These are phyloP conservation scores for Oreamnos americanus DNA, from an alignment of 2,113 vertebrate species.

Conservation along the genomic window DNA sequence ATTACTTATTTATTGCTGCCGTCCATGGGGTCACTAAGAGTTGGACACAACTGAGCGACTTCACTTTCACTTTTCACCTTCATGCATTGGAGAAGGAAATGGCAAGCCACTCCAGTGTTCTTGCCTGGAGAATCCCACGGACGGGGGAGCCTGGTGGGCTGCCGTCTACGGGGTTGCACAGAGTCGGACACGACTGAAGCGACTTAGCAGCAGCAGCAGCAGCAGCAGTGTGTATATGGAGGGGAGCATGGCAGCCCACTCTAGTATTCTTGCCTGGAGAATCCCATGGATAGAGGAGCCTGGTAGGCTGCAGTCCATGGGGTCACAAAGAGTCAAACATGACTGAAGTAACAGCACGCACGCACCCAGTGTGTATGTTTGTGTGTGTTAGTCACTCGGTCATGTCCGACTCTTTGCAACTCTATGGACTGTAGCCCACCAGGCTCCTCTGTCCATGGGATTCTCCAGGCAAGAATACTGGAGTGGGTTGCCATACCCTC, in stretches of 20 bases:
- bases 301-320: not conserved
- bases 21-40: no score
- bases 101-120: no score
- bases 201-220: no score
- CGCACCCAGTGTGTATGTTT: not conserved
- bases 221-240: not conserved
- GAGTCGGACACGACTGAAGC: no score
- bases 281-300: not conserved
- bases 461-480: not conserved
- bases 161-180: fast-evolving
- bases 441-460: not conserved
- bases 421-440: not conserved
- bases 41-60: no score
- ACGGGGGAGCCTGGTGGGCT: no score
- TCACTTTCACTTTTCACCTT: no score
- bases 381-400: not conserved
- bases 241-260: not conserved
- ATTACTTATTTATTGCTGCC: not conserved
- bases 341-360: not conserved
- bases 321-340: not conserved
- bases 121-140: no score
- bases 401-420: fast-evolving
- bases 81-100: no score
- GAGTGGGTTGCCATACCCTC: not conserved
- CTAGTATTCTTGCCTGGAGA: not conserved